Evolutionary conservation across 23 tunicate species (phyloP).

Genomic region (Ciona savignyi): DNA sequence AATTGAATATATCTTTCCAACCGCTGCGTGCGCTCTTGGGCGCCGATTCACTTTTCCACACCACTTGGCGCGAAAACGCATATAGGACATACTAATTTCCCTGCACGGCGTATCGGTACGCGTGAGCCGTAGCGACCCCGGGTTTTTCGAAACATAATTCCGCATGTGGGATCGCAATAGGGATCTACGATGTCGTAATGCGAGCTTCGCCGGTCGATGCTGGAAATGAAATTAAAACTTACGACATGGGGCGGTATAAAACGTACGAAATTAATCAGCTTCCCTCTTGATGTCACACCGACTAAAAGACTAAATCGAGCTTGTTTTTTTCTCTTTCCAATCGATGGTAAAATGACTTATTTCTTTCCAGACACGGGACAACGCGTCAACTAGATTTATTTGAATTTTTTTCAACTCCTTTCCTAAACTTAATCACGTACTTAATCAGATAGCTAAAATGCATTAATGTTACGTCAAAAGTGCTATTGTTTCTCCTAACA

Average conservation of each 20-base stretch:
- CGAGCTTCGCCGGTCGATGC: not conserved
- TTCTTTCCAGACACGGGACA: not conserved
- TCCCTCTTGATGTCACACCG: conserved; percentile 1
- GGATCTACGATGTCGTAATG: too few species aligned
- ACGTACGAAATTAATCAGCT: conserved; percentile 40
- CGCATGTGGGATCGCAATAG: not conserved
- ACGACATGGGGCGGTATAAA: conserved; percentile 11
- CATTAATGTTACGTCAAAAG: not conserved
- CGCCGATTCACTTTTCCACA: not conserved
- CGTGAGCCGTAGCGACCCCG: not conserved
- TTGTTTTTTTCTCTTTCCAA: not conserved
- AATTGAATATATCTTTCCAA: not conserved
- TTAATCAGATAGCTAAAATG: not conserved
- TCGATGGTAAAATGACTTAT: not conserved
- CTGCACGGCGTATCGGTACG: not conserved
- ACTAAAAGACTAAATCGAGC: not conserved
- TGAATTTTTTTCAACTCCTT: not conserved
- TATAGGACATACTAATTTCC: not conserved
- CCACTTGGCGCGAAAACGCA: not conserved
- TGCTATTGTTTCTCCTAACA: not conserved
- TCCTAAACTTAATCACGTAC: not conserved
- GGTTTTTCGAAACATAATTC: not conserved
- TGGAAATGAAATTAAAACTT: conserved; percentile 63
- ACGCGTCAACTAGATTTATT: not conserved
- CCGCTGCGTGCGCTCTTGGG: not conserved